phyloP scores from a whole-genome alignment of 2,797 vertebrate species.

The Pteropus rufus region DNA sequence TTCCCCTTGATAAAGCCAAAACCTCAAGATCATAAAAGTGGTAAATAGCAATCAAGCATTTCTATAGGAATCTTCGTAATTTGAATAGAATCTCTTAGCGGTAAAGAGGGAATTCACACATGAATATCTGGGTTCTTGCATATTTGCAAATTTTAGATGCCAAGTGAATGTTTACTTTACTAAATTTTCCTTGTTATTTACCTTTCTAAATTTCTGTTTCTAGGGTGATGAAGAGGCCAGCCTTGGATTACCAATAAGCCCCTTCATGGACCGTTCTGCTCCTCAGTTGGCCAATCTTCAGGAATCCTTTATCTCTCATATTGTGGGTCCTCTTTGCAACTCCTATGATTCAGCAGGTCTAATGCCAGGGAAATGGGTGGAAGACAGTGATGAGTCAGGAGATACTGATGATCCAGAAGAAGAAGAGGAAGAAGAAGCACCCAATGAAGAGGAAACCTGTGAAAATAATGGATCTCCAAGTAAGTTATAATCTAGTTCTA shows the following conservation, averaged over 20 bases:
- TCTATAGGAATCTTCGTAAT: not conserved
- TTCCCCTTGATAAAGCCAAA: not conserved
- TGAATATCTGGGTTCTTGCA: not conserved
- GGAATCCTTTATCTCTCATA: constrained; percentile 99
- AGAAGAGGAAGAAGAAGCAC: constrained; percentile 82
- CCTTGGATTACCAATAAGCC: constrained; percentile 95
- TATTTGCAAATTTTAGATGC: not conserved
- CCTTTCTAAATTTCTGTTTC: constrained; percentile 31
- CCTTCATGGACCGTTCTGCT: constrained; percentile 98
- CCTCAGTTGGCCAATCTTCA: constrained; percentile 98
- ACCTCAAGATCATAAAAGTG: not conserved
- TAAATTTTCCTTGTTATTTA: not conserved
- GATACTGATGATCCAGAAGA: constrained; percentile 87
- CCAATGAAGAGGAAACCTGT: constrained; percentile 88
- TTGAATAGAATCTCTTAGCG: not conserved
- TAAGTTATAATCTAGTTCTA: constrained; percentile 63
- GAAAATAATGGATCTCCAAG: constrained; percentile 88
- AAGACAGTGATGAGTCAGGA: constrained; percentile 86
- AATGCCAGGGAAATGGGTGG: constrained; percentile 96
- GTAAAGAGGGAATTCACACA: not conserved
- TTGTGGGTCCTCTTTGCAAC: constrained; percentile 96
- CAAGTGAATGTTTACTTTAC: not conserved
- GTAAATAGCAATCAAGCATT: not conserved
- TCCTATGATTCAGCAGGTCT: constrained; percentile 95
- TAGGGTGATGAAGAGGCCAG: constrained; percentile 98